phyloP scores from a whole-genome alignment of 2,797 vertebrate genomes.

The Microctenopoma lineatum region DNA sequence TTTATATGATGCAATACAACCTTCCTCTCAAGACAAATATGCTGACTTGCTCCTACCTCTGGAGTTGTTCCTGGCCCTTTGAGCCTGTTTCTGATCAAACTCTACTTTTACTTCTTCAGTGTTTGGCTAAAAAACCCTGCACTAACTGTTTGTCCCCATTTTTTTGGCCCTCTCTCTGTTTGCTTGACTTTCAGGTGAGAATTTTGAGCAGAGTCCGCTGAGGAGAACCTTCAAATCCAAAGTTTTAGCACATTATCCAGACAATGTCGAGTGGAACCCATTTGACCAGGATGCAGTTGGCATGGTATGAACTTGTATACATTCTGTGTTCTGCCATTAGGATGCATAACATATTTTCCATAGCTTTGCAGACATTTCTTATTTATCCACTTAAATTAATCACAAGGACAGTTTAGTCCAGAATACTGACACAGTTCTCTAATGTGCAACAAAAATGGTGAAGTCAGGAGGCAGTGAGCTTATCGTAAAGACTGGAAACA shows the following conservation, averaged over 20 bases:
- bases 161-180: slow-evolving; percentile 39
- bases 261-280: slow-evolving; percentile 98
- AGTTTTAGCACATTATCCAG: slow-evolving; percentile 97
- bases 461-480: not conserved
- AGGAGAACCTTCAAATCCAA: slow-evolving; percentile 99
- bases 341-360: not conserved
- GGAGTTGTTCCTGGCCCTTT: slow-evolving; percentile 66
- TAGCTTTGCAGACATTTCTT: not conserved
- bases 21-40: slow-evolving; percentile 65
- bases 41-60: slow-evolving; percentile 68
- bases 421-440: too few relatives aligned
- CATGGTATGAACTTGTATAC: slow-evolving; percentile 87
- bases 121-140: not conserved
- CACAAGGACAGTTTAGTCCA: not conserved
- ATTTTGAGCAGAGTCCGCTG: slow-evolving; percentile 99
- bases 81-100: slow-evolving; percentile 61
- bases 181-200: slow-evolving; percentile 88
- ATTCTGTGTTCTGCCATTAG: not conserved
- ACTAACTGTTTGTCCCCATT: slow-evolving; percentile 38
- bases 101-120: slow-evolving; percentile 33
- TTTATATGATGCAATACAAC: slow-evolving; percentile 78
- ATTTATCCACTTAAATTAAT: not conserved
- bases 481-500: not conserved
- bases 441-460: too few relatives aligned
- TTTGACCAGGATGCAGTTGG: slow-evolving; percentile 99